phyloP scores from a whole-genome alignment of 2,888 invertebrate genomes.

The Parapristionchus giblindavisi region DNA sequence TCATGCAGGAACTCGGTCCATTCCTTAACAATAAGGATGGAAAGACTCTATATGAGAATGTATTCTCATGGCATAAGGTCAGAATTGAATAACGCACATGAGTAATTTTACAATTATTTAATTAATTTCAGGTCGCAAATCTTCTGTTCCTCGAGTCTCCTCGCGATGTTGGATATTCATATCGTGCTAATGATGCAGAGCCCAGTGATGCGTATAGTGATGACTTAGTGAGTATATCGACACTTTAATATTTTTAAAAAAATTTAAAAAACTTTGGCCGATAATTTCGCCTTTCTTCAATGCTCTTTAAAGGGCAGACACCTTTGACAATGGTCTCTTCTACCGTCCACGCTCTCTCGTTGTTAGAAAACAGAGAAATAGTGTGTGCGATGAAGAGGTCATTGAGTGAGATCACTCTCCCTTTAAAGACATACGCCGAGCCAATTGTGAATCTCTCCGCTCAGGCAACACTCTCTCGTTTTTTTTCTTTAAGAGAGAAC shows the following conservation, averaged over 20 bases:
- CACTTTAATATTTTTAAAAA: background rate
- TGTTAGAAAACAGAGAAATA: too few relatives aligned
- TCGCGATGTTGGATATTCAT: slow-evolving; percentile 74
- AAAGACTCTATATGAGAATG: slow-evolving; percentile 48
- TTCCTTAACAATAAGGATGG: slow-evolving; percentile 58
- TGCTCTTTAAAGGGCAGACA: too few relatives aligned
- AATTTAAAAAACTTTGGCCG: too few relatives aligned
- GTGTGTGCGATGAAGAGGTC: too few relatives aligned
- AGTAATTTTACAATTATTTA: slow-evolving; percentile 59
- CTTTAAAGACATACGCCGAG: too few relatives aligned
- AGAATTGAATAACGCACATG: too few relatives aligned
- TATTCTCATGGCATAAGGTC: slow-evolving; percentile 61
- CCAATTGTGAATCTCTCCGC: too few relatives aligned
- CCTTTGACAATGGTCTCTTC: background rate
- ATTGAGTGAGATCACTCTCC: too few relatives aligned
- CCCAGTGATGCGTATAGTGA: slow-evolving; percentile 55
- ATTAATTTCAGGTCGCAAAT: slow-evolving; percentile 67
- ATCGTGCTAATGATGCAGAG: slow-evolving; percentile 61
- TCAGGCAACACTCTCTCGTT: too few relatives aligned
- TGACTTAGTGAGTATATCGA: slow-evolving; percentile 42
- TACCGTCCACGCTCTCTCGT: too few relatives aligned
- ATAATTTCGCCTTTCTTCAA: too few relatives aligned
- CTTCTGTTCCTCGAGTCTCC: slow-evolving; percentile 73
- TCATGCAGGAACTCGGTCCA: slow-evolving; percentile 70
- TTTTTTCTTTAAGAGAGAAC: too few relatives aligned